Evolutionary conservation across 2,113 vertebrate species (phyloP).

Genomic region (Poeciliopsis retropinna): DNA sequence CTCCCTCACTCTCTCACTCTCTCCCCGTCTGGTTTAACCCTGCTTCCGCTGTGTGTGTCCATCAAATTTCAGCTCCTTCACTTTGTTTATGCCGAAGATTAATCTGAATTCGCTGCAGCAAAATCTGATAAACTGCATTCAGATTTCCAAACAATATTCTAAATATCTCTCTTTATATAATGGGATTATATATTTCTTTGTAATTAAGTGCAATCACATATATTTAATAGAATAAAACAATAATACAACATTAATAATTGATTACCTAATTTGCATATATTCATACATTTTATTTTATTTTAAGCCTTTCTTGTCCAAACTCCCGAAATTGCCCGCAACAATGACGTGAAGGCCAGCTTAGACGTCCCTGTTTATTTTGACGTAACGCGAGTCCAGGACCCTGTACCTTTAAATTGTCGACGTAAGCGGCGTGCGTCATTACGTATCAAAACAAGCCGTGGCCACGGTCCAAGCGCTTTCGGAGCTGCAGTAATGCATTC

Average conservation of each 20-base stretch:
- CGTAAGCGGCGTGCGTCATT: slow-evolving; percentile 45
- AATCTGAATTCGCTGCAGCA: no score
- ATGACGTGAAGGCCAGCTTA: slow-evolving; percentile 15
- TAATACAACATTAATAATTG: no score
- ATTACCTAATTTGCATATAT: neutral
- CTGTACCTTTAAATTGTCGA: slow-evolving; percentile 54
- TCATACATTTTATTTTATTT: neutral
- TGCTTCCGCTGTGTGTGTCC: neutral
- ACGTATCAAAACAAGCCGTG: slow-evolving; percentile 17
- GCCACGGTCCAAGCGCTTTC: neutral
- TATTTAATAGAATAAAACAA: no score
- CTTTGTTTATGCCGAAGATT: neutral
- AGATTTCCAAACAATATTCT: no score
- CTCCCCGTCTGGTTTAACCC: slow-evolving; percentile 8
- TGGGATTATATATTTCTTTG: no score
- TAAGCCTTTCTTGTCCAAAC: neutral
- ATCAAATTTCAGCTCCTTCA: neutral
- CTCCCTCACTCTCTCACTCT: slow-evolving; percentile 35
- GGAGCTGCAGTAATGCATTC: neutral
- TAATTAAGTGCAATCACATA: no score
- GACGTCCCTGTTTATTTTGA: neutral
- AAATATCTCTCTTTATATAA: no score
- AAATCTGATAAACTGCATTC: no score
- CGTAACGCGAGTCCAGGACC: neutral
- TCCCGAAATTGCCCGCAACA: neutral